Base-by-base conservation (phyloP, 2,888 invertebrate species). In the Drosophila multiciliata region DNA sequence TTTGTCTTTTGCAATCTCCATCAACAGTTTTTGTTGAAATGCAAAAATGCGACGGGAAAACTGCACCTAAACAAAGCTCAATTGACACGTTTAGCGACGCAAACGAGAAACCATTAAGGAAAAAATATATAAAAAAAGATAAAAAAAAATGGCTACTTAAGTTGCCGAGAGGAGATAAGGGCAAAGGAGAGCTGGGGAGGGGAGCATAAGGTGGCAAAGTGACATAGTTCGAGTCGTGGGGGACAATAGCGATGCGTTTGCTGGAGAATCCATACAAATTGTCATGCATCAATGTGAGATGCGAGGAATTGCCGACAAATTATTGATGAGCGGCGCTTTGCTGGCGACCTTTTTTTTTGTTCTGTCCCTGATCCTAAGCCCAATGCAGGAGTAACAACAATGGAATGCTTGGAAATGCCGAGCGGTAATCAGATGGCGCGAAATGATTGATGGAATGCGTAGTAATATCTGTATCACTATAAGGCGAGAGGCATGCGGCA, bases 241-340 rank as follows among this genome's bases (percentile, higher is more conserved):
- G 33, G 15, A 61, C 35, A 36, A 23, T 54, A n/a, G 40, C 53
- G 53, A 36, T 66, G 61, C 55, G 60, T 59, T 64, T 52, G 71
- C 64, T 62, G 59, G 70, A 59, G 79, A 87, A 89, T 78, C 82
- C 71, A 69, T 69, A 85, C 72, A 85, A 85, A 85, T 85, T 75
- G 82, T 73, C 64, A 45, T 66, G 66, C 88, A 89, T 89, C 77
- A 82, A 89, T 82, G 74, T 87, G 66, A 50, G 76, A 76, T 72
- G 83, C 78, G 49, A 57, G 68, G 84, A 77, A 75, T 80, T 73
- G 72, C 75, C 78, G 65, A 80, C 67, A 81, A 84, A 81, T 84
- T 80, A 87, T 84, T 83, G 84, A 89, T 83, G 87, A 74, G 79
- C 49, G 55, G 20, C 66, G 78, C 75, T 87, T 75, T 69, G 73